Base-by-base conservation (phyloP, 1,140 invertebrate species). In the Dermatophagoides farinae region DNA sequence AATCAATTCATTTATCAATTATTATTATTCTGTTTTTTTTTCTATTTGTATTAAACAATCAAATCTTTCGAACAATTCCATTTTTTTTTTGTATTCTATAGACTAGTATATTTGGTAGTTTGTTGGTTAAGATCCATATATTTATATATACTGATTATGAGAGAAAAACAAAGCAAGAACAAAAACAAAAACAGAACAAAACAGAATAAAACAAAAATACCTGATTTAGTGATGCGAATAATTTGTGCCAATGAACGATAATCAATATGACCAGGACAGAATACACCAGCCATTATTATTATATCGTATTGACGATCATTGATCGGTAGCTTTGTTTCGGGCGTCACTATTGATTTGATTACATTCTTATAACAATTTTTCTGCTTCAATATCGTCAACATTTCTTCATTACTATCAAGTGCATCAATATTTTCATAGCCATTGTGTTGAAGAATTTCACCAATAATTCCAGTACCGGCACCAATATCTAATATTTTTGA, bases 341-440 rank as follows among this genome's bases (percentile, higher is more conserved):
- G 20, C 18, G 53, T 25, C 2, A 67, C 38, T 14, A 66, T 60
- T 51, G 62, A 49, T 20, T 53, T 25, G 16, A 62, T 57, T 18
- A 61, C 47, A 37, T 60, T 55, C 22, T 43, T 54, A 61, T 67
- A 67, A 39, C 52, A 54, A 22, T 25, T 22, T 58, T 61, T 60
- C 25, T 60, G 40, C 18, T 61, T 62, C 8, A 63, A 49, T 20
- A 54, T 18, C 12, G 46, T 50, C 41, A 67, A 40, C 66, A 67
- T 67, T 31, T 64, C 54, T 46, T 58, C 54, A 25, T 50, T 50
- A 2, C 61, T 64, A 54, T 67, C 65, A 6, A 67, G 51, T 16
- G 62, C 64, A 37, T 67, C 65, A 12, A 67, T 61, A 52, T 67
- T 66, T 23, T 38, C 50, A 44, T 65, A 67, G 50, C 66, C 66